A percentile compares a stretch with the other conserved stretches of the same genome.
phyloP scores from a whole-genome alignment of 2,797 vertebrate genomes.

The Macropodus opercularis region DNA sequence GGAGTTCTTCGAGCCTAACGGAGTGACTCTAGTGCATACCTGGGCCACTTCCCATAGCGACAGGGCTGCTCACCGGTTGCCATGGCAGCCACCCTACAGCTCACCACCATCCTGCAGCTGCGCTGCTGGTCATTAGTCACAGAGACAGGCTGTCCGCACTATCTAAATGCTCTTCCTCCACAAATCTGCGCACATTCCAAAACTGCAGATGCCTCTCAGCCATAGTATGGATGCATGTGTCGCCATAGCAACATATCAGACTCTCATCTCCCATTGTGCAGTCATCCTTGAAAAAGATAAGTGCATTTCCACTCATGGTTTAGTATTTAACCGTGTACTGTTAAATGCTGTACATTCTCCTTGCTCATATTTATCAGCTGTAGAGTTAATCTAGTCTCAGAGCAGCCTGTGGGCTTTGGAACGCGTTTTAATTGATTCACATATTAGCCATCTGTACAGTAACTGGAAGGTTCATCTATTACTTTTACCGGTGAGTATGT shows the following conservation, averaged over 20 bases:
- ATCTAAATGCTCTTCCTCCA: slow-evolving; percentile 53
- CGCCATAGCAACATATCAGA: slow-evolving; percentile 71
- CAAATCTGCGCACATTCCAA: slow-evolving; percentile 62
- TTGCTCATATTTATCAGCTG: not conserved
- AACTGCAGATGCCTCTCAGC: slow-evolving; percentile 53
- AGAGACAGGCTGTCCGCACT: slow-evolving; percentile 58
- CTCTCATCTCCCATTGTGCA: slow-evolving; percentile 43
- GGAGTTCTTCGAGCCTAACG: slow-evolving; percentile 29
- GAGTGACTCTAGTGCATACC: slow-evolving; percentile 49
- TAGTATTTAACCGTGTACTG: slow-evolving; percentile 20
- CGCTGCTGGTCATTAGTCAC: slow-evolving; percentile 73
- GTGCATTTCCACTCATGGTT: slow-evolving; percentile 57
- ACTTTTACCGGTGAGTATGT: slow-evolving; percentile 13
- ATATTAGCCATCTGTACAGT: not conserved
- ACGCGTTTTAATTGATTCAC: not conserved
- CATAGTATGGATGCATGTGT: slow-evolving; percentile 58
- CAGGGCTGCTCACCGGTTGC: slow-evolving; percentile 61
- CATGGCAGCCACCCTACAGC: slow-evolving; percentile 66
- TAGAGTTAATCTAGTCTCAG: slow-evolving; percentile 9
- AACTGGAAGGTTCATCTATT: slow-evolving; percentile 5
- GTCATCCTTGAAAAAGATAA: slow-evolving; percentile 55
- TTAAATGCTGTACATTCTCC: not conserved
- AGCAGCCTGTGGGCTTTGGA: slow-evolving; percentile 3
- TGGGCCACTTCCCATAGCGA: slow-evolving; percentile 56
- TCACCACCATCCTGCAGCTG: slow-evolving; percentile 60